These are phyloP conservation scores for Acleris laterana DNA, from an alignment of 2,888 invertebrate genomes.

Conservation along the genomic window DNA sequence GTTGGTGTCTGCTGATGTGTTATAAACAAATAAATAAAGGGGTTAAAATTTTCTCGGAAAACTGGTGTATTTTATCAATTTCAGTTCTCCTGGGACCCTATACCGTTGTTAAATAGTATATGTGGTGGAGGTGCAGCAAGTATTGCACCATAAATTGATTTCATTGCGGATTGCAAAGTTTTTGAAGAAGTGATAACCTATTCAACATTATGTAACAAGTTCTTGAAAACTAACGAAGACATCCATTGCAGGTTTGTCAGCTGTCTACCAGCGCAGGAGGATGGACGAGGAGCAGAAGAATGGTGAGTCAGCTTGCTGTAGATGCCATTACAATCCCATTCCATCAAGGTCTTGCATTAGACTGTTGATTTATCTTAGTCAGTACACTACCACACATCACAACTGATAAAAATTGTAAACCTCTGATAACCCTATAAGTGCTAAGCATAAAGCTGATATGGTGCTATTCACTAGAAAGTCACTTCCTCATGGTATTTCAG, in stretches of 20 bases:
- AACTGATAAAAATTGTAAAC: background rate
- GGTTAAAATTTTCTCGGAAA: conserved; percentile 53
- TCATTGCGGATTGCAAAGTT: conserved; percentile 50
- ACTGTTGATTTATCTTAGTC: conserved; percentile 9
- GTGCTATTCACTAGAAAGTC: no score
- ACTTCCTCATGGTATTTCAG: no score
- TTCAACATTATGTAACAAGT: conserved; percentile 81
- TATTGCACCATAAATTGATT: conserved; percentile 38
- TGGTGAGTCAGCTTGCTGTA: conserved; percentile 83
- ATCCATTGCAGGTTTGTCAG: conserved; percentile 87
- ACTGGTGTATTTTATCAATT: conserved; percentile 64
- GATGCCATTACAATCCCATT: conserved; percentile 2
- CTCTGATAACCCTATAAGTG: no score
- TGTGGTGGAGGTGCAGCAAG: conserved; percentile 45
- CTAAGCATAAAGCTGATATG: no score
- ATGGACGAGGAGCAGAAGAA: conserved; percentile 91
- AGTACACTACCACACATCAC: conserved; percentile 1
- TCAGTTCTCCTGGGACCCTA: conserved; percentile 45
- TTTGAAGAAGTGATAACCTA: conserved; percentile 75
- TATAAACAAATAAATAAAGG: conserved; percentile 48
- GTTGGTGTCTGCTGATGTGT: conserved; percentile 50
- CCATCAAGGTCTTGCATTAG: conserved; percentile 6
- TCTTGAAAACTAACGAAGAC: conserved; percentile 71
- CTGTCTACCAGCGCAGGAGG: conserved; percentile 89
- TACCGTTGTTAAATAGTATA: conserved; percentile 45